Base-by-base conservation (phyloP, 2,888 invertebrate genomes). In the Microctonus aethiopoides region DNA sequence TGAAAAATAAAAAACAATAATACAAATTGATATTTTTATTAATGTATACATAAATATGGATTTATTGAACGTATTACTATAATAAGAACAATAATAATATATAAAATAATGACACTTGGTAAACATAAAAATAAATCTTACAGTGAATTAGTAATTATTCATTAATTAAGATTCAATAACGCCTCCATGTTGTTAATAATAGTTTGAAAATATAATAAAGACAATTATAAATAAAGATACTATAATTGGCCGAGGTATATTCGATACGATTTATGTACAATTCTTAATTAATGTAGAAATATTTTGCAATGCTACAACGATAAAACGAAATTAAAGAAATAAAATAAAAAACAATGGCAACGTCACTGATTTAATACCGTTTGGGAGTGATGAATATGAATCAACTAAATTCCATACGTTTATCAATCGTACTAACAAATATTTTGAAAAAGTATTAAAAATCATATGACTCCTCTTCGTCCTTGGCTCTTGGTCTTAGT, bases 381-480 rank as follows among this genome's bases (percentile, higher is more conserved):
- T 16, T 5, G 46, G 13, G 5, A 34, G 34, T 34, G 11, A 57
- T 5, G 7, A 41, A 59, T 29, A 57, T 5, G 7, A 41, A 59
- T 29, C 22, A 59, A 46, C n/a, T 41, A 67, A 67, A 51, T 54
- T 52, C 41, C 22, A 57, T 5, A 46, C 56, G 57, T 59, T 57
- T 24, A 51, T 29, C 54, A 26, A 56, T 20, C 46, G 60, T 24
- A n/a, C 29, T 46, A n/a, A 52, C 54, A 26, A 26, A 26, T 22
- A 22, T 26, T 62, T 56, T 10, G 16, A 60, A 68, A 59, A 70
- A 59, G 70, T 65, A 71, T 79, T 75, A 94, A 87, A 94, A 94
- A 87, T 94, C 94, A 87, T 94, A 94, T 22, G 94, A 94, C 72
- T 89, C 90, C 80, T 94, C 94, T 77, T 91, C 92, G 24, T 89